Percentiles rank a stretch among this genome's conserved stretches.
These are phyloP conservation scores for Speoplatyrhinus poulsoni DNA, from an alignment of 2,113 vertebrate species.

Conservation along the genomic window DNA sequence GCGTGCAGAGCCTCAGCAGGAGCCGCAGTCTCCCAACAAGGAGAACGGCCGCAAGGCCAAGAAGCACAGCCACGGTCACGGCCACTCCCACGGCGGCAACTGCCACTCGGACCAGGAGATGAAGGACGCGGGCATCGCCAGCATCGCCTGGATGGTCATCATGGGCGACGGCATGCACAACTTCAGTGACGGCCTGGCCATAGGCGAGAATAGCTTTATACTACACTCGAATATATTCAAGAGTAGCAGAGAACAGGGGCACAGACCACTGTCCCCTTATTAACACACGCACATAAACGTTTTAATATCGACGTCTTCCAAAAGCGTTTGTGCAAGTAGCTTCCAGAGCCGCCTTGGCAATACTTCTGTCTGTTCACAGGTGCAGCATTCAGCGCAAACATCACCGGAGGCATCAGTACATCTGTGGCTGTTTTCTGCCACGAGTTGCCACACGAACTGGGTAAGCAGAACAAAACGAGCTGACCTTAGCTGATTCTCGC, in stretches of 20 bases:
- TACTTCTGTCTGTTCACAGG: constrained; percentile 71
- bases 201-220: constrained; percentile 79
- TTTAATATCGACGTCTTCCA: neutral
- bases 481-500: neutral
- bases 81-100: constrained; percentile 90
- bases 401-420: constrained; percentile 96
- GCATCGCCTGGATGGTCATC: constrained; percentile 99
- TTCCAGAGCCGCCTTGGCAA: neutral
- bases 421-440: constrained; percentile 99
- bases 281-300: neutral
- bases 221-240: neutral
- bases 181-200: constrained; percentile 97
- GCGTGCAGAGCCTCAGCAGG: constrained; percentile 55
- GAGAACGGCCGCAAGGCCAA: constrained; percentile 68
- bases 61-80: constrained; percentile 85
- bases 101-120: constrained; percentile 96
- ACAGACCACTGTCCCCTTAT: neutral
- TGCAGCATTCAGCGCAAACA: constrained; percentile 93
- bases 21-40: constrained; percentile 50
- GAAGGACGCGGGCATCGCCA: constrained; percentile 94
- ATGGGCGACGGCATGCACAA: constrained; percentile 99
- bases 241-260: too few species aligned
- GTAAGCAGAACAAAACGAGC: constrained; percentile 76
- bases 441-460: constrained; percentile 96
- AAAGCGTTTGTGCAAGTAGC: neutral